Evolutionary conservation across 2,113 vertebrate species (phyloP), one percentile per base, ranked within the genome.

Genomic region (Lagopus leucura): DNA sequence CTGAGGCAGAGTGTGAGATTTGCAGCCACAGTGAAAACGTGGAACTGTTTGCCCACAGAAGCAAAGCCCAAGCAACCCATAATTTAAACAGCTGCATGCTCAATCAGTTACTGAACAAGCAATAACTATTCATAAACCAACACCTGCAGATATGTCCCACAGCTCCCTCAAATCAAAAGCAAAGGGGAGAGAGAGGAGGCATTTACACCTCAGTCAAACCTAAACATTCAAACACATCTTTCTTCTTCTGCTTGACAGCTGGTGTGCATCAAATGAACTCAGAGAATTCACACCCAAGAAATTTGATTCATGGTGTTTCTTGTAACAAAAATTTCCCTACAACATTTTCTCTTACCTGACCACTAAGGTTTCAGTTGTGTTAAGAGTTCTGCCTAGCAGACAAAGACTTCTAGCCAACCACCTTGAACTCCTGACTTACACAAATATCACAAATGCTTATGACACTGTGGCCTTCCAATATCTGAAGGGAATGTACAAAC

Each of bases 211-310:
- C 8, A 13, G 9, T 6, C 1, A 76, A 86, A 82, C 11, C 14
- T 34, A 15, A 83, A 38, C 78, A 87, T 45, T 69, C 64, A 79
- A 57, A 60, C 12, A 21, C 13, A 47, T 21, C 24, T 72, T 75
- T 88, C 50, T 32, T 88, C 55, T 32, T 80, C 30, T 40, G 2
- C 52, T 58, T 70, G 32, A 73, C 10, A 85, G 19, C n/a, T 74
- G 55, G 32, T 15, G 22, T 2, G 27, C 42, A 57, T 21, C 32
- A 47, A 10, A 21, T 28, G 42, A 64, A 66, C 38, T 75, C 40
- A 47, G 27, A 50, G 27, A 91, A 64, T 42, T 34, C 85, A 75
- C 42, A 86, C 34, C 50, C 9, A 48, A 58, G 66, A n/a, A 94
- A 27, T 28, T 50, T 3, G 24, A 24, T 42, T 75, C 50, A 55